Base-by-base conservation (phyloP, 2,797 vertebrate species). In the Clarias pachynema region DNA sequence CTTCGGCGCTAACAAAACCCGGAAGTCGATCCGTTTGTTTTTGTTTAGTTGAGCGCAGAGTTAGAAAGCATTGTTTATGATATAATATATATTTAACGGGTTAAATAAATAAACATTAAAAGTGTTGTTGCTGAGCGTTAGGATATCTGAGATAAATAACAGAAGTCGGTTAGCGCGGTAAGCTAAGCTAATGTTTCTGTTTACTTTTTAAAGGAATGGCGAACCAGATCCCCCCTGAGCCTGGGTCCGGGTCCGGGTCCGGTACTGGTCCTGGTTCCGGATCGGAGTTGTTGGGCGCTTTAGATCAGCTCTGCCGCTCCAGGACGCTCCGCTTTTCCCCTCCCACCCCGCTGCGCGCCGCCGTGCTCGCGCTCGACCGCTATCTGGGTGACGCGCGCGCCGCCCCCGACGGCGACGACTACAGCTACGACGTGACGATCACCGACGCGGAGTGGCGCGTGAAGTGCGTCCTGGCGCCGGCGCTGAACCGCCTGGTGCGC, bases 391-490 rank as follows among this genome's bases (percentile, higher is more conserved):
- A 92, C 40, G 86, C 86, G 9, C 68, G 74, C 10, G 26, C n/a
- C 0, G 6, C 69, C 1, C 5, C 65, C 0, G 86, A 93, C 81
- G 90, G 85, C 59, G 59, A 62, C 7, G 9, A 49, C 82, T 97
- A 96, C 90, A 94, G 89, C 90, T 98, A 96, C 87, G 98, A 99
- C 16, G 78, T 98, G 88, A 98, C 95, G 0, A 26, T 98, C 6
- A 95, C 94, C 0, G 97, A 97, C 16, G 96, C 97, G 5, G 84
- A 85, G 0, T 93, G 89, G 86, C 86, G 86, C 68, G 92, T 93
- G 20, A 97, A 96, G 5, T 98, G 96, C 86, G 87, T 89, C 73
- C 89, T 98, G 24, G 91, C 94, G 56, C 88, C 93, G 0, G 62
- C 73, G 26, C 91, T 98, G 18, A 95, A 92, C 53, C 85, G 86